phyloP scores from a whole-genome alignment of 2,888 invertebrate species.

The Ceriagrion tenellum region DNA sequence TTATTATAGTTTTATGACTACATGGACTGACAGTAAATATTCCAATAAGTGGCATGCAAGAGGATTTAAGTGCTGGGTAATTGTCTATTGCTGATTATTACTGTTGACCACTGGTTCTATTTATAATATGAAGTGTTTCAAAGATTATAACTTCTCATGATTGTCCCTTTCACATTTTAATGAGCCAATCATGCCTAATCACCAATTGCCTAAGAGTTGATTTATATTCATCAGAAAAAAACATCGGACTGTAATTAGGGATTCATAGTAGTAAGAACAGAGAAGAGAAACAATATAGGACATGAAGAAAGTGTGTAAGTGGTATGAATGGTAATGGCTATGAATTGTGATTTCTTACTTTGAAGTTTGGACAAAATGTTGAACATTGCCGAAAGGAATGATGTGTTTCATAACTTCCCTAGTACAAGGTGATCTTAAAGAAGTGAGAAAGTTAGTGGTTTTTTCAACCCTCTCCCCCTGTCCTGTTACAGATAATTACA shows the following conservation, averaged over 20 bases:
- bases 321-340: background rate
- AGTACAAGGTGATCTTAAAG: background rate
- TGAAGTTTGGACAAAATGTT: background rate
- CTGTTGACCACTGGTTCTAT: background rate
- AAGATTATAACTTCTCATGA: background rate
- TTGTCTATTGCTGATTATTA: background rate
- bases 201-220: conserved; percentile 60
- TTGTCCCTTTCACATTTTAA: conserved; percentile 21
- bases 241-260: background rate
- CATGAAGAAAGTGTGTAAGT: background rate
- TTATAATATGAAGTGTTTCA: background rate
- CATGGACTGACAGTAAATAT: background rate
- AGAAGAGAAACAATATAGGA: background rate
- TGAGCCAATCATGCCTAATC: conserved; percentile 59
- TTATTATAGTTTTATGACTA: background rate
- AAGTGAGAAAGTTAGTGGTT: background rate
- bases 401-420: conserved; percentile 10
- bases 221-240: background rate
- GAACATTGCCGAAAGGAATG: background rate
- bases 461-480: background rate
- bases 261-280: background rate
- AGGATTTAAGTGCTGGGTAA: background rate
- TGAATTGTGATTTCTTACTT: conserved; percentile 16
- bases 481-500: background rate
- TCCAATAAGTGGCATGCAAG: background rate